phyloP scores from a whole-genome alignment of 2,113 vertebrate genomes.

The Polypterus senegalus region DNA sequence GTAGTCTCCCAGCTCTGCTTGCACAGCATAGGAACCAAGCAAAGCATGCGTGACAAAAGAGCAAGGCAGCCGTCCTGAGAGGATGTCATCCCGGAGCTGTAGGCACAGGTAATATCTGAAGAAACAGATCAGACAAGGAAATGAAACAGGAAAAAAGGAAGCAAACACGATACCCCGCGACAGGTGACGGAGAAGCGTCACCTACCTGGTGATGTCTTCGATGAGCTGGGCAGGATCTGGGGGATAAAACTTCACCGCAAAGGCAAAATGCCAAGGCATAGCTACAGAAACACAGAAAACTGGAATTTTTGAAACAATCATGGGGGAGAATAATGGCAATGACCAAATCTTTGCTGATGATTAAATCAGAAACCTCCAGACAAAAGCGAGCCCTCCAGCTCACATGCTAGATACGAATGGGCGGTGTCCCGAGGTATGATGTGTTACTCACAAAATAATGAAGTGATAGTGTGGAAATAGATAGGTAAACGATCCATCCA shows the following conservation, averaged over 20 bases:
- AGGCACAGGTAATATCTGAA: constrained; percentile 95
- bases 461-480: too few species aligned
- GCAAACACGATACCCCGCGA: too few species aligned
- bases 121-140: constrained; percentile 3
- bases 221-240: constrained; percentile 92
- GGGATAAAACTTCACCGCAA: constrained; percentile 94
- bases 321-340: too few species aligned
- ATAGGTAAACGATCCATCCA: too few species aligned
- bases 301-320: too few species aligned
- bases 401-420: too few species aligned
- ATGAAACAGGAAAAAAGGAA: neutral
- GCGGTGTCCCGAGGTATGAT: too few species aligned
- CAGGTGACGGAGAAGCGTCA: neutral
- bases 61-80: constrained; percentile 88
- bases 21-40: constrained; percentile 85
- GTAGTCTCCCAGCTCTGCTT: constrained; percentile 86
- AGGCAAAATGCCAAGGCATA: constrained; percentile 80
- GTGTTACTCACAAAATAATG: too few species aligned
- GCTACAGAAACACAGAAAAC: constrained; percentile 43
- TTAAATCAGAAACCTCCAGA: neutral
- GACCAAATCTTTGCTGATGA: neutral
- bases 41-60: constrained; percentile 94
- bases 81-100: constrained; percentile 93
- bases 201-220: constrained; percentile 93
- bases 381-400: neutral